Percentiles rank a stretch among this genome's conserved stretches.
Evolutionary conservation across 2,888 invertebrate species (phyloP).

Genomic region (Pachliopta kotzebuea): DNA sequence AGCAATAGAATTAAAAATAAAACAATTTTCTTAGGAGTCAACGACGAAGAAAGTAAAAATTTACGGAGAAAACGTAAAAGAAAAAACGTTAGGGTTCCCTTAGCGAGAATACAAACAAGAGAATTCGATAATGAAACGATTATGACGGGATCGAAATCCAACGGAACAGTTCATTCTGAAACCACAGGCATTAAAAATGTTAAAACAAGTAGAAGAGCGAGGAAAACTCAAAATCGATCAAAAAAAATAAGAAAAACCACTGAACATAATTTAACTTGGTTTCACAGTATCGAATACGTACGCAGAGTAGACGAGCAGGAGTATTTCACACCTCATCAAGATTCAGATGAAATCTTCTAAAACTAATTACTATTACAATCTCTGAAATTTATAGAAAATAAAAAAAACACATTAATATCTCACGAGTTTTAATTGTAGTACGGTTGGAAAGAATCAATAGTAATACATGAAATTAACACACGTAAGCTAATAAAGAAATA

Average conservation of each 20-base stretch:
- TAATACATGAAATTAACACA: not conserved
- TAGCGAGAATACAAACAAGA: not conserved
- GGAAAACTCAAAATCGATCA: not conserved
- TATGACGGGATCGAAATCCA: not conserved
- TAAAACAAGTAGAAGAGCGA: conserved; percentile 1
- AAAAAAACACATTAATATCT: not conserved
- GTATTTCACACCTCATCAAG: conserved; percentile 1
- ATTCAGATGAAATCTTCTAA: not conserved
- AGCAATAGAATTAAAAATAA: not conserved
- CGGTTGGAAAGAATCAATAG: not conserved
- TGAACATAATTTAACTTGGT: conserved; percentile 19
- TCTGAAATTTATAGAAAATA: not conserved
- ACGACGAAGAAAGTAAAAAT: not conserved
- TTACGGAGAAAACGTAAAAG: not conserved
- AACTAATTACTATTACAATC: not conserved
- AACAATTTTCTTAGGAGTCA: not conserved
- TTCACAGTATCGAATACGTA: conserved; percentile 23
- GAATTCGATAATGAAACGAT: not conserved
- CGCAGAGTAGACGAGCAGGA: conserved; percentile 16
- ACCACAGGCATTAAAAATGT: not conserved
- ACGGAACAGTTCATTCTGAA: not conserved
- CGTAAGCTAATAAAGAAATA: not conserved
- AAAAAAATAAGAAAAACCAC: not conserved
- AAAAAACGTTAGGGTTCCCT: not conserved
- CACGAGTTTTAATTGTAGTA: not conserved